Conservation (phyloP, 2,797 vertebrate genomes). For the Leuciscus waleckii region DNA sequence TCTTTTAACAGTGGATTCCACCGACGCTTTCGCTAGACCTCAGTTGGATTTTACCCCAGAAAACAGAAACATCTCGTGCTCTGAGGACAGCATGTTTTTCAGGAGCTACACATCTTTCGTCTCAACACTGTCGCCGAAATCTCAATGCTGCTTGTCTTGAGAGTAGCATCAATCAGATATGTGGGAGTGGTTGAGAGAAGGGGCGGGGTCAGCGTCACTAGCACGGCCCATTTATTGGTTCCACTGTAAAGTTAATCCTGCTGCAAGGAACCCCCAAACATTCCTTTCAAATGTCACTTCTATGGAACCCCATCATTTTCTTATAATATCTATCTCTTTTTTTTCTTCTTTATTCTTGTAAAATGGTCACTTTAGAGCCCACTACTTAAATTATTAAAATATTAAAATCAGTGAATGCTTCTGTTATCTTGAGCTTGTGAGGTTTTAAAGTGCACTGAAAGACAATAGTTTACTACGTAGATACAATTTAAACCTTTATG, state of each 20-base stretch:
- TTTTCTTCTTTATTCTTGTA: neutral
- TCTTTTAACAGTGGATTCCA: constrained; percentile 22
- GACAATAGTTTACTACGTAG: neutral
- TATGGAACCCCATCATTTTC: neutral
- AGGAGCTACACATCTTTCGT: neutral
- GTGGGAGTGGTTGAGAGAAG: neutral
- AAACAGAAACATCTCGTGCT: constrained; percentile 6
- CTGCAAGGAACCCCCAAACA: neutral
- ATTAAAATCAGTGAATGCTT: neutral
- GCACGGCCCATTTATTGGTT: constrained; percentile 22
- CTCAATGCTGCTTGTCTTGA: constrained; percentile 25
- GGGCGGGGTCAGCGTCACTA: neutral
- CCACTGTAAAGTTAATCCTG: neutral
- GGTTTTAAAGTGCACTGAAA: neutral
- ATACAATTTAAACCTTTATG: too few relatives aligned
- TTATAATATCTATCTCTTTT: too few relatives aligned
- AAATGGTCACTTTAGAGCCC: neutral
- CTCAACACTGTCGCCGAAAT: constrained; percentile 20
- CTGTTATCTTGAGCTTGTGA: neutral
- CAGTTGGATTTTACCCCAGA: neutral
- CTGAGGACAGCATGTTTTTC: constrained; percentile 21
- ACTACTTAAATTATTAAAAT: neutral
- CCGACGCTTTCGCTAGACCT: constrained; percentile 19
- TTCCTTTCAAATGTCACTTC: neutral
- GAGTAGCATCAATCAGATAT: constrained; percentile 40